Conservation (phyloP, 2,113 vertebrate species). For the Heterotilapia buettikoferi region DNA sequence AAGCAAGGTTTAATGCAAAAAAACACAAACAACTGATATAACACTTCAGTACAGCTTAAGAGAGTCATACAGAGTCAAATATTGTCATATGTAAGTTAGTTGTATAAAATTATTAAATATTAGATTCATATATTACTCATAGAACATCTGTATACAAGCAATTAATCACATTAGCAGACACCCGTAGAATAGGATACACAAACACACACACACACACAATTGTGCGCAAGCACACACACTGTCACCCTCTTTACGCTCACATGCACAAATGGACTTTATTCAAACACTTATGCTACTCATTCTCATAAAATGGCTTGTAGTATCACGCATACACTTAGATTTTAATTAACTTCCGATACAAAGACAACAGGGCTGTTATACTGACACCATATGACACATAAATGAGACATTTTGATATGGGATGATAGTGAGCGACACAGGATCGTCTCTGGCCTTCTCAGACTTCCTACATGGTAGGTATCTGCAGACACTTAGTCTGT, state of each 20-base stretch:
- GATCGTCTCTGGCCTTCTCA: constrained; percentile 48
- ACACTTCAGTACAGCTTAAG: constrained; percentile 64
- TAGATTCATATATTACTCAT: constrained; percentile 83
- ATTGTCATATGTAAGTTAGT: constrained; percentile 79
- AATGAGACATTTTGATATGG: constrained; percentile 30
- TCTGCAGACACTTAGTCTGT: constrained; percentile 55
- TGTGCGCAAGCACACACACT: not conserved
- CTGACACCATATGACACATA: constrained; percentile 28
- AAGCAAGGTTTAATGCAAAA: constrained; percentile 74
- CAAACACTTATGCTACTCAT: constrained; percentile 2
- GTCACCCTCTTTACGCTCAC: not conserved
- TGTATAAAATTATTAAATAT: constrained; percentile 85
- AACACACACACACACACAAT: not conserved
- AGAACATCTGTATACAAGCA: constrained; percentile 78
- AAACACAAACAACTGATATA: constrained; percentile 69
- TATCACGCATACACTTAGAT: constrained; percentile 26
- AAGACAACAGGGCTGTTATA: constrained; percentile 38
- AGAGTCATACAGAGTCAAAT: constrained; percentile 71
- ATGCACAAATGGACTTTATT: constrained; percentile 9
- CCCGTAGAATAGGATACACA: constrained; percentile 66
- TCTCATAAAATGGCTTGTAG: constrained; percentile 36
- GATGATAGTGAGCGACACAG: constrained; percentile 33
- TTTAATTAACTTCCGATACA: constrained; percentile 36
- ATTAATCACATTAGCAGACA: constrained; percentile 73
- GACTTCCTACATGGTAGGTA: constrained; percentile 74